These are phyloP conservation scores for Augochlora pura DNA, from an alignment of 1,140 invertebrate species.

Conservation along the genomic window DNA sequence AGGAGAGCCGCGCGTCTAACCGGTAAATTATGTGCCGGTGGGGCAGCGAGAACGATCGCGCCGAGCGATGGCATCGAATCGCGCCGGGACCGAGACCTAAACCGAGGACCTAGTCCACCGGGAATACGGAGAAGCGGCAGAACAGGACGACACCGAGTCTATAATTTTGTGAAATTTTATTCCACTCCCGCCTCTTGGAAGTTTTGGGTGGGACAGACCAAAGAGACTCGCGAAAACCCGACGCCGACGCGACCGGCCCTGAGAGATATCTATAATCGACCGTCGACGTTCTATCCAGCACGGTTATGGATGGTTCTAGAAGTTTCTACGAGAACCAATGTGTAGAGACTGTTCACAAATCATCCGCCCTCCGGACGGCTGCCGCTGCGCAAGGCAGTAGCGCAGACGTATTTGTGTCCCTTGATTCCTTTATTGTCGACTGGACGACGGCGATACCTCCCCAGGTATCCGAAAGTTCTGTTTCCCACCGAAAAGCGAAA, in stretches of 20 bases:
- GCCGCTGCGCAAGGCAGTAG: background rate
- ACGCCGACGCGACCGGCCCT: too few relatives aligned
- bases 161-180: too few relatives aligned
- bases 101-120: too few relatives aligned
- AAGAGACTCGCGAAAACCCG: background rate
- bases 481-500: conserved; percentile 71
- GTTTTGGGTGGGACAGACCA: too few relatives aligned
- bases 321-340: conserved; percentile 28
- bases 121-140: too few relatives aligned
- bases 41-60: background rate
- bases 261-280: background rate
- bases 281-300: conserved; percentile 13
- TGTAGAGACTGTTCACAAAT: conserved; percentile 12
- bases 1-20: conserved; percentile 28
- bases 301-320: conserved; percentile 11
- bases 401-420: conserved; percentile 28
- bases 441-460: background rate
- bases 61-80: conserved; percentile 14
- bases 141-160: too few relatives aligned
- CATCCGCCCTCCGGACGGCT: background rate
- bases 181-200: too few relatives aligned
- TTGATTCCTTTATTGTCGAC: background rate
- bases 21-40: conserved; percentile 26
- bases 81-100: too few relatives aligned
- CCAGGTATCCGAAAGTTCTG: conserved; percentile 65